Evolutionary conservation across 2,888 invertebrate genomes (phyloP).

Genomic region (Hecatera dysodea): DNA sequence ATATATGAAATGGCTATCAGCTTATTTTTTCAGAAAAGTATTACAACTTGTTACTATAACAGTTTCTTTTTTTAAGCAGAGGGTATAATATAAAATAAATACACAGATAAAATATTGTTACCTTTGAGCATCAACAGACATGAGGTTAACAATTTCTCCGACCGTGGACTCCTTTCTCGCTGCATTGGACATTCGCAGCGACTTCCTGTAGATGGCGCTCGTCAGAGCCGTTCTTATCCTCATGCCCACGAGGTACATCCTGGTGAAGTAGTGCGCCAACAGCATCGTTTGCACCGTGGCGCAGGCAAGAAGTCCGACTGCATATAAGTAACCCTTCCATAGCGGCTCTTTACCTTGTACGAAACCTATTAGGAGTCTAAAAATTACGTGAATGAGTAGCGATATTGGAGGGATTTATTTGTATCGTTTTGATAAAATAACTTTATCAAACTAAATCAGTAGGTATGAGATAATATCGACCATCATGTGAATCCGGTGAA

Average conservation of each 20-base stretch:
- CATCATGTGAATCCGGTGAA: not conserved
- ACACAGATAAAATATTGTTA: constrained; percentile 62
- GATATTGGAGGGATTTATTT: constrained; percentile 14
- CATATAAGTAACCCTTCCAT: constrained; percentile 97
- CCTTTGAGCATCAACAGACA: constrained; percentile 97
- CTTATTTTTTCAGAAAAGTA: not conserved
- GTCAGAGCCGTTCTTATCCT: constrained; percentile 96
- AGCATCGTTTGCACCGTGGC: constrained; percentile 96
- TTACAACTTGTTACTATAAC: no score
- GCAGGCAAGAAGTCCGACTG: constrained; percentile 93
- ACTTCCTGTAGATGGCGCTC: constrained; percentile 97
- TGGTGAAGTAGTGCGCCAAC: constrained; percentile 97
- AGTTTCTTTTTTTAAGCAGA: not conserved
- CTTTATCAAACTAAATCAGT: constrained; percentile 17
- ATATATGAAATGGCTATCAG: not conserved
- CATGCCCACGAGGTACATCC: constrained; percentile 97
- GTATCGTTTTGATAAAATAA: constrained; percentile 25
- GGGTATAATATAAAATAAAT: not conserved
- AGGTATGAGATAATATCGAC: constrained; percentile 5
- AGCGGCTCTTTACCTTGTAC: constrained; percentile 91
- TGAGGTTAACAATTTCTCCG: constrained; percentile 97
- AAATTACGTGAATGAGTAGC: constrained; percentile 65
- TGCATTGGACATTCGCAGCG: constrained; percentile 94
- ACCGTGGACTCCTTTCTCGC: constrained; percentile 96
- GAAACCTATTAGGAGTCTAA: constrained; percentile 93